Percentiles rank a stretch among this genome's conserved stretches.
Evolutionary conservation across 2,113 vertebrate species (phyloP).

Genomic region (Pavo muticus): DNA sequence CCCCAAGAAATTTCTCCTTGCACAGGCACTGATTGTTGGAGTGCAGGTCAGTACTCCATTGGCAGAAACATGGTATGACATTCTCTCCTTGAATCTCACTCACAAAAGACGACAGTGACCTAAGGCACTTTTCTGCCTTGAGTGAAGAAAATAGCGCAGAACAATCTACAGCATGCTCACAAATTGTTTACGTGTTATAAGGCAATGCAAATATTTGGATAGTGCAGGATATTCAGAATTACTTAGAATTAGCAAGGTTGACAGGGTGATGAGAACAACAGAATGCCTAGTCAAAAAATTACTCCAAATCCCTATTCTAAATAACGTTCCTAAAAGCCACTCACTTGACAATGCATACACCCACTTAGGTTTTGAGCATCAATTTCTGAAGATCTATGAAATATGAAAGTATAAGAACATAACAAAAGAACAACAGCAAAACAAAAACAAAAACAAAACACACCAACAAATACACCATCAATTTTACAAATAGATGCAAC

Average conservation of each 20-base stretch:
- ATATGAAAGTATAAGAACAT: background rate
- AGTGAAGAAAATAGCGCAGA: background rate
- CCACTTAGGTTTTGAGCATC: background rate
- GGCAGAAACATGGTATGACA: background rate
- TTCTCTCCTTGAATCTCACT: background rate
- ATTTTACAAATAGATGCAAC: background rate
- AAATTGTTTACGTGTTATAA: background rate
- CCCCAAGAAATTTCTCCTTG: background rate
- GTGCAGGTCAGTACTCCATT: background rate
- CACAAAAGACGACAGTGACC: background rate
- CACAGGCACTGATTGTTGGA: background rate
- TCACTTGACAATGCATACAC: background rate
- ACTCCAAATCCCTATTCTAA: background rate
- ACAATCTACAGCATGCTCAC: background rate
- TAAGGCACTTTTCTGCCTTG: background rate
- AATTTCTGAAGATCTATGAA: background rate
- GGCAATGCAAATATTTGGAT: background rate
- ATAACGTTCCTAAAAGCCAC: background rate
- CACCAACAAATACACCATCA: background rate
- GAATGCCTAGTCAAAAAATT: background rate
- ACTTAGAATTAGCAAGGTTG: background rate
- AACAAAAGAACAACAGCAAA: background rate
- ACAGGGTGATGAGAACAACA: background rate
- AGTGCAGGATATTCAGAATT: background rate
- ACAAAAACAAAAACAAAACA: background rate